Conservation (phyloP, 1,140 invertebrate species). For the Zeugodacus cucurbitae region DNA sequence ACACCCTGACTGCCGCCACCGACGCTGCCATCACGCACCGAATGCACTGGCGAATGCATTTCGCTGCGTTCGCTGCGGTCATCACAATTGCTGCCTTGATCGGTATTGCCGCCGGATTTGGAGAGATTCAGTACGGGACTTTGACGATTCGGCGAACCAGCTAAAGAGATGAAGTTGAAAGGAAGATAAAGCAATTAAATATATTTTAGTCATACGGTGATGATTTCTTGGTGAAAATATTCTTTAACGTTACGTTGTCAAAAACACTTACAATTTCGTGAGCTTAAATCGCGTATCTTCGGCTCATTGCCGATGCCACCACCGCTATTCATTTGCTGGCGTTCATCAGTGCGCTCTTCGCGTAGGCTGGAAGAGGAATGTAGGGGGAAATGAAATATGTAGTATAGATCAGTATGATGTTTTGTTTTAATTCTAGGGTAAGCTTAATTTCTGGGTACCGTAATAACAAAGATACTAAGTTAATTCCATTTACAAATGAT, state of each 20-base stretch:
- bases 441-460: no score
- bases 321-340: constrained; percentile 70
- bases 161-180: neutral
- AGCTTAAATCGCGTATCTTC: constrained; percentile 84
- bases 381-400: neutral
- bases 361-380: constrained; percentile 72
- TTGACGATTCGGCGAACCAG: constrained; percentile 84
- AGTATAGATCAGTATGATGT: neutral
- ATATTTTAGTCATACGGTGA: neutral
- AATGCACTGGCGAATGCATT: constrained; percentile 68
- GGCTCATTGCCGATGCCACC: constrained; percentile 71
- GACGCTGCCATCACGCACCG: constrained; percentile 63
- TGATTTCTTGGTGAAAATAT: neutral
- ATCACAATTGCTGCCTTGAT: constrained; percentile 69
- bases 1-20: constrained; percentile 64
- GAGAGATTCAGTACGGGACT: constrained; percentile 91
- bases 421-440: no score
- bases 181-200: no score
- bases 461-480: no score
- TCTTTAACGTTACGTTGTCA: neutral
- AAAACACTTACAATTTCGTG: constrained; percentile 80
- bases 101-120: constrained; percentile 76
- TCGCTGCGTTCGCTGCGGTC: constrained; percentile 70
- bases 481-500: no score
- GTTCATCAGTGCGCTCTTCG: constrained; percentile 80